A percentile compares a stretch with the other conserved stretches of the same genome.
Conservation (phyloP, 2,888 invertebrate species). For the Lasioglossum calceatum region DNA sequence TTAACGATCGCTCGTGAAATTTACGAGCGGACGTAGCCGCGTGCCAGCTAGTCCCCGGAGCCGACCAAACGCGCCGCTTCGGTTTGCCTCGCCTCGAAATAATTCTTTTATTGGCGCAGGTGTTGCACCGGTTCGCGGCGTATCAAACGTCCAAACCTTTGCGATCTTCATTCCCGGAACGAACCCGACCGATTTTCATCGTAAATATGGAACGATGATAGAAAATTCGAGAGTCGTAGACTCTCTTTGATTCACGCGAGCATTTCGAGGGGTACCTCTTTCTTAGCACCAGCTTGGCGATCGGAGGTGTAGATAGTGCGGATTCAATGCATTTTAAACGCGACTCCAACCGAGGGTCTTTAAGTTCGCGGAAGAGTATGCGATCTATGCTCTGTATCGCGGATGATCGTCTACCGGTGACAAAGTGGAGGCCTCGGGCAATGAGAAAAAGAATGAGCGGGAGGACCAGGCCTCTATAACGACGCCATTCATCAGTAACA, state of each 20-base stretch:
- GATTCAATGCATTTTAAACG: conserved; percentile 83
- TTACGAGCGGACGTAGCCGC: conserved; percentile 76
- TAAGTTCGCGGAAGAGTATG: conserved; percentile 70
- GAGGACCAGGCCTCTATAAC: conserved; percentile 45
- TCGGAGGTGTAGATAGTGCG: conserved; percentile 79
- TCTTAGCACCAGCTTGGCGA: conserved; percentile 68
- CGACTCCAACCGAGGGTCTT: conserved; percentile 72
- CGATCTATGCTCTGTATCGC: conserved; percentile 55
- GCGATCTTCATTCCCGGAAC: not conserved
- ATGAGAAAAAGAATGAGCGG: conserved; percentile 51
- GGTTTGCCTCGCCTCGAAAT: not conserved
- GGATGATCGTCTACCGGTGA: conserved; percentile 67
- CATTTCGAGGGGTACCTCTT: conserved; percentile 27
- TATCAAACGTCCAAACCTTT: conserved; percentile 29
- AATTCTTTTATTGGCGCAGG: conserved; percentile 41
- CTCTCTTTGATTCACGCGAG: not conserved
- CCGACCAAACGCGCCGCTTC: conserved; percentile 37
- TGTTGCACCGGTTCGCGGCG: conserved; percentile 49
- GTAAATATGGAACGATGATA: not conserved
- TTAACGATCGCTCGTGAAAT: conserved; percentile 77
- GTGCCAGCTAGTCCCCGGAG: conserved; percentile 71
- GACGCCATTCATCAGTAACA: conserved; percentile 63
- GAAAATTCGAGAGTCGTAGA: not conserved
- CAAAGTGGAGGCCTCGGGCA: conserved; percentile 63
- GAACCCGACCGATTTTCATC: not conserved